Conservation (phyloP, 2,113 vertebrate species). For the Carassius auratus region DNA sequence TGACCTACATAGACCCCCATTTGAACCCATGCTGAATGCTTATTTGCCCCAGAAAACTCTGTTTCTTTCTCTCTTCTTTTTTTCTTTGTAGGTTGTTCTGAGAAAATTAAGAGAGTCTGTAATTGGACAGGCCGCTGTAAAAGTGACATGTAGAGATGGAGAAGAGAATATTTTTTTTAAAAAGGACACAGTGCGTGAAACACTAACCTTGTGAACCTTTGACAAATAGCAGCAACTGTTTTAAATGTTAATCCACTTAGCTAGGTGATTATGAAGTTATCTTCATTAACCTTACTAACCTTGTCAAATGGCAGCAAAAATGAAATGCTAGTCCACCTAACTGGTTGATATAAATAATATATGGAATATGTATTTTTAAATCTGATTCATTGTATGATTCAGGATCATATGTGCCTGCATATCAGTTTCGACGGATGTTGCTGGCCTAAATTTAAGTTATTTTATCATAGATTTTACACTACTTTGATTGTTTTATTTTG, state of each 20-base stretch:
- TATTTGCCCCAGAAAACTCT: conserved; percentile 13
- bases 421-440: no score
- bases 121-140: conserved; percentile 8
- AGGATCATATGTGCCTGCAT: no score
- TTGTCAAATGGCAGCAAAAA: neutral
- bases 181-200: conserved; percentile 28
- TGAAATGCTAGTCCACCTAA: neutral
- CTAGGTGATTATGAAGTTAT: neutral
- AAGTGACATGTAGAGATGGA: conserved; percentile 31
- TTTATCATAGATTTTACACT: no score
- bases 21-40: conserved; percentile 63
- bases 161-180: conserved; percentile 10
- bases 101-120: conserved; percentile 61
- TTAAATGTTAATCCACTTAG: conserved; percentile 5
- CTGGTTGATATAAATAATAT: no score
- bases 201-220: conserved; percentile 1
- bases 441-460: no score
- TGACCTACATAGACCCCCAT: conserved; percentile 71
- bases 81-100: conserved; percentile 10
- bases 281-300: neutral
- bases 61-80: conserved; percentile 2
- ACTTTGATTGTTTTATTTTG: no score
- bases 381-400: no score
- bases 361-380: no score
- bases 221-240: neutral